These are phyloP conservation scores for Hylaea fasciaria DNA, from an alignment of 2,888 invertebrate genomes.

Conservation along the genomic window DNA sequence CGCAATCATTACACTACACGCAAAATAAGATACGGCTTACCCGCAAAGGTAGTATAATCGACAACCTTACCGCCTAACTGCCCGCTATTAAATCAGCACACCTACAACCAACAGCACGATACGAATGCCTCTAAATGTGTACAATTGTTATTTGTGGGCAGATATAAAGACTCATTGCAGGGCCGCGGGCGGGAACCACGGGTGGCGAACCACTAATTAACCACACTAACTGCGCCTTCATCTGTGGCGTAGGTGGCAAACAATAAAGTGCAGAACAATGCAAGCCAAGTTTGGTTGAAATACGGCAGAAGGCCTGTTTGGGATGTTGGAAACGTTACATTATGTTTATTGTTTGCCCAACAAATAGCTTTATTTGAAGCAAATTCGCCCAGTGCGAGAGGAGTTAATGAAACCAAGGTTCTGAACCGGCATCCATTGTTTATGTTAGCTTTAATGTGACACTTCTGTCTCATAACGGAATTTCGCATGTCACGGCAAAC, in stretches of 20 bases:
- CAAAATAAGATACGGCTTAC: no score
- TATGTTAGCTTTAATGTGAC: no score
- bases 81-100: constrained; percentile 27
- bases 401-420: no score
- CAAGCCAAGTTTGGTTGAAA: constrained; percentile 19
- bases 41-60: constrained; percentile 4
- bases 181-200: constrained; percentile 26
- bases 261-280: constrained; percentile 14
- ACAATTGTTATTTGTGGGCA: constrained; percentile 37
- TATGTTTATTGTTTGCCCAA: constrained; percentile 4
- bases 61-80: constrained; percentile 21
- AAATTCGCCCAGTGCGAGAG: no score
- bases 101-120: constrained; percentile 17
- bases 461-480: no score
- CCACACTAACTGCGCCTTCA: constrained; percentile 11
- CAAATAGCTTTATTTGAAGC: not conserved
- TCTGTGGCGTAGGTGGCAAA: constrained; percentile 21
- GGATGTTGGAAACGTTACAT: not conserved
- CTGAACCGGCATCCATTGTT: no score
- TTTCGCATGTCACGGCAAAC: no score
- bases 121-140: constrained; percentile 32
- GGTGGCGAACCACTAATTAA: constrained; percentile 31
- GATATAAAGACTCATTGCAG: constrained; percentile 32
- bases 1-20: no score
- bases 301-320: constrained; percentile 16